Base-by-base conservation (phyloP, 2,888 invertebrate species). In the Tachina lurida region DNA sequence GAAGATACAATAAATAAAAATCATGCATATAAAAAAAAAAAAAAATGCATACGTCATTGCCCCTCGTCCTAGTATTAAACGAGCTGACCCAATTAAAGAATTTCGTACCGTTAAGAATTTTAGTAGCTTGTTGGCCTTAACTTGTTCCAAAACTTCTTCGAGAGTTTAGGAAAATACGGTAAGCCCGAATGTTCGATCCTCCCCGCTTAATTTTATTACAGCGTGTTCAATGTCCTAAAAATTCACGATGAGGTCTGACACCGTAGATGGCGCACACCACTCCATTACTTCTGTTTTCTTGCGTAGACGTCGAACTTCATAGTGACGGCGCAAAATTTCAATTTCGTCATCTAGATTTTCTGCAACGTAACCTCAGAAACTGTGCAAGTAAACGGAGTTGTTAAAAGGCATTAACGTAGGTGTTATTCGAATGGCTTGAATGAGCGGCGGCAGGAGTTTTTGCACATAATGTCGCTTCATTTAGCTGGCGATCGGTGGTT, bases 201-300 rank as follows among this genome's bases (percentile, higher is more conserved):
- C 87, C 1, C 83, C 84, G 52, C 82, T 77, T 70, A 86, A 85
- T 74, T 86, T 86, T 19, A 86, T 49, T 1, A 87, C 76, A n/a
- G 85, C 83, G 56, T 84, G 81, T 60, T 84, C 81, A 65, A 87
- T 87, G 10, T 87, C 76, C 41, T 87, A 82, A 60, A 81, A 83
- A 76, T 82, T 68, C 49, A 87, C 67, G 0, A 15, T 54, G 3
- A 39, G 12, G 15, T 75, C 22, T 22, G 22, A 3, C 22, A 22
- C 22, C 22, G 22, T 22, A 22, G 1, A 22, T 22, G 22, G 1
- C 22, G 22, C 22, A 22, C 22, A 1, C 22, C 22, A 3, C 22
- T 22, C 63, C 62, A 75, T 75, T 54, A 8, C 9, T 63, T 75
- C 54, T 15, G 54, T 75, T 47, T 75, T 63, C 10, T 15, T 63